Evolutionary conservation across 30 jellyfish, hydroid and myxozoan genomes (phyloP), one percentile per base, ranked within the genome.

Genomic region (Hydra vulgaris): DNA sequence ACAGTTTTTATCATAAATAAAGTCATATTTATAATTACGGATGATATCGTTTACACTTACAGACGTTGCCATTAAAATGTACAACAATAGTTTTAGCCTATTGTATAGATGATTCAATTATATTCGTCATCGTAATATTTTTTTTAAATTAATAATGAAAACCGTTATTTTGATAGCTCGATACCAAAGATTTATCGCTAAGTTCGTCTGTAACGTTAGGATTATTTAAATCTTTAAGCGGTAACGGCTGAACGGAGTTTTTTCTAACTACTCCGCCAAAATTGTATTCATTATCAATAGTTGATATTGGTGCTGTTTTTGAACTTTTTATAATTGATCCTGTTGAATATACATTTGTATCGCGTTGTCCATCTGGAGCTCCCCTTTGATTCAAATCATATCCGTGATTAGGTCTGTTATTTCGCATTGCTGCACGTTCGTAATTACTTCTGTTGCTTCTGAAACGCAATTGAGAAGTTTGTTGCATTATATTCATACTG

Each of bases 301-400:
- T 40, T 40, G 61, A 40, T 40, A 40, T 40, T 40, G 61, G 12
- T 40, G 61, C 12, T 40, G 5, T 40, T 5, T 40, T 40, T 5
- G 61, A 5, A 40, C 61, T 40, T 40, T 40, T 40, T 3, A 40
- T 40, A 12, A 12, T 68, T 1, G 75, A 16, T 68, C 8, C 75
- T 3, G 25, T 1, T 68, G 75, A n/a, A 68, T 68, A 68, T 3
- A 68, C 27, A 68, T 68, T 68, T 68, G 26, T 21, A 22, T 66
- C 67, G 54, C 66, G 27, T 12, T 53, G 79, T 22, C 85, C 85
- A 0, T 78, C 74, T 53, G 84, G 84, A 19, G 85, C 54, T 0
- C 85, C 85, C 12, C 85, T 26, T 0, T 20, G 79, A 78, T 78
- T 78, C 55, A 78, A 66, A 78, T 78, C 53, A 61, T 78, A 78